Evolutionary conservation across 2,888 invertebrate species (phyloP).

Genomic region (Perdita meconis): DNA sequence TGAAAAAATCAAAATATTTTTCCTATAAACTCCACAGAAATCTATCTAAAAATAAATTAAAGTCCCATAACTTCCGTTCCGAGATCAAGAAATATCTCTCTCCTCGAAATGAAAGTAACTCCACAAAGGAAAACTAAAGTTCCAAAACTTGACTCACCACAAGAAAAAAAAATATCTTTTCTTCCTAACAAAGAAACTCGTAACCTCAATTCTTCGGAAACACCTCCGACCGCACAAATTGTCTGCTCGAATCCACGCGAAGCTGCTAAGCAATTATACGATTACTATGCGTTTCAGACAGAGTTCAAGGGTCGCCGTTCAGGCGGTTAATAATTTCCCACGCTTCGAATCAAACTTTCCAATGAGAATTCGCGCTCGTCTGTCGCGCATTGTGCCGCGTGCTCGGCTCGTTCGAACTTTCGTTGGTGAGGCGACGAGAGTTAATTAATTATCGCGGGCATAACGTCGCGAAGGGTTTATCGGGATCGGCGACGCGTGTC

Average conservation of each 20-base stretch:
- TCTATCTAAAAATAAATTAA: no score
- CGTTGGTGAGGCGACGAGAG: conserved; percentile 42
- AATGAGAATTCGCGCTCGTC: conserved; percentile 48
- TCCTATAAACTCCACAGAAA: no score
- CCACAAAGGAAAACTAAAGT: no score
- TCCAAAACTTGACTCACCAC: no score
- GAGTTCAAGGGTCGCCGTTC: conserved; percentile 13
- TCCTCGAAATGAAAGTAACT: no score
- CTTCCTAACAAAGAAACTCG: no score
- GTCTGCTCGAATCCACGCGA: not conserved
- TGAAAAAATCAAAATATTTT: no score
- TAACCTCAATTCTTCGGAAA: no score
- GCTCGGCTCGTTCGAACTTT: conserved; percentile 42
- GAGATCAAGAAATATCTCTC: no score
- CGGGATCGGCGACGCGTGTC: conserved; percentile 49
- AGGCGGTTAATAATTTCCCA: conserved; percentile 42
- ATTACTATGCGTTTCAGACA: not conserved
- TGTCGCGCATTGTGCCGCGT: conserved; percentile 52
- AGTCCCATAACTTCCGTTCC: no score
- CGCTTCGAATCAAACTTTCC: conserved; percentile 52
- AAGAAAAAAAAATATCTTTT: no score
- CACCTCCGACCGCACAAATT: no score
- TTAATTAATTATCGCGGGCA: conserved; percentile 62
- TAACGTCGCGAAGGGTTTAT: conserved; percentile 42
- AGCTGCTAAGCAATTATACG: conserved; percentile 27